Base-by-base conservation (phyloP, 2,888 invertebrate species). In the Creontiades dilutus region DNA sequence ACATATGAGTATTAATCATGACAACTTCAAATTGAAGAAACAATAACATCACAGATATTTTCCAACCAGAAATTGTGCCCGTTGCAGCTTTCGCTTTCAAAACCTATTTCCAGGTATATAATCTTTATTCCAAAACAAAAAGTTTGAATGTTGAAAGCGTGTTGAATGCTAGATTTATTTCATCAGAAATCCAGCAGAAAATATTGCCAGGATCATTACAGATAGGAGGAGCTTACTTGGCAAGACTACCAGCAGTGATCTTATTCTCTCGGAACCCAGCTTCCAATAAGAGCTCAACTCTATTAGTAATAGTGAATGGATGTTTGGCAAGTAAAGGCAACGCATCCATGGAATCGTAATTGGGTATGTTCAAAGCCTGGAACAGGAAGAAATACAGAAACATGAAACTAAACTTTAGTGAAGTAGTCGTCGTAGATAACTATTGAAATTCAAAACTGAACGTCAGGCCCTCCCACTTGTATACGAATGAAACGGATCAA, bases 261-360 rank as follows among this genome's bases (percentile, higher is more conserved):
- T 16, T 46, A n/a, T 88, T 80, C 48, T 14, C 23, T 9, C 5
- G 80, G 37, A 88, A 76, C n/a, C 88, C 88, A 55, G 61, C 27
- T 52, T 88, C 88, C 28, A 13, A 46, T 52, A 88, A 28, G 7
- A 55, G 55, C 46, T 88, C 78, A 9, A 88, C 78, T 37, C 88
- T 48, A 55, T 88, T 88, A 37, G 19, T 28, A n/a, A 88, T 27
- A 5, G 88, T 88, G 19, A 80, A 78, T 28, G 78, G 76, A 19
- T 88, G 88, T 52, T 78, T 76, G 78, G 88, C 57, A 7, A 88
- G 78, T 12, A 88, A 27, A 3, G 78, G 88, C 28, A 88, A 52
- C 1, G 78, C n/a, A n/a, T 88, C 88, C 11, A 80, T 4, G 55
- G 88, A n/a, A 13, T 76, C 28, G 23, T 55, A 28, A 19, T 47